A percentile compares a stretch with the other conserved stretches of the same genome.
phyloP scores from a whole-genome alignment of 2,797 vertebrate species.

The Sphenopsis melanotis region DNA sequence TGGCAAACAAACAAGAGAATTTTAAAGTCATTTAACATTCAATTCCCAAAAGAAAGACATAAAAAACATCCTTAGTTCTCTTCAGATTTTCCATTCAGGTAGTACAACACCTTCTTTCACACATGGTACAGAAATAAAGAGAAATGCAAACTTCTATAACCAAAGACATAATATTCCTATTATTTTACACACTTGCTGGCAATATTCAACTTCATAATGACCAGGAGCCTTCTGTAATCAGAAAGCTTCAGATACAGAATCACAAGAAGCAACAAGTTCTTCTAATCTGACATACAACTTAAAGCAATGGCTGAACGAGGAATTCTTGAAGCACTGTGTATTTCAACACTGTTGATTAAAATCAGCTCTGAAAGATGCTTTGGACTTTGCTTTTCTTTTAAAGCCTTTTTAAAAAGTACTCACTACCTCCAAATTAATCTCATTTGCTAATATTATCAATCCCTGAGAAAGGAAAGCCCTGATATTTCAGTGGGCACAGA shows the following conservation, averaged over 20 bases:
- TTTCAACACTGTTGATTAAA: background rate
- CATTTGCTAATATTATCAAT: background rate
- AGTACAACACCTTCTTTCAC: background rate
- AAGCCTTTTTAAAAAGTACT: background rate
- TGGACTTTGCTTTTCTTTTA: background rate
- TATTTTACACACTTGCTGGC: background rate
- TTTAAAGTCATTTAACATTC: background rate
- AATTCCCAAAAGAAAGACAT: background rate
- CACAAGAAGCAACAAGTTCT: background rate
- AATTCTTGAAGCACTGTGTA: background rate
- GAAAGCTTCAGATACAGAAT: background rate
- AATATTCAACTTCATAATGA: background rate
- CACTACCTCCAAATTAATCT: background rate
- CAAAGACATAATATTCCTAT: background rate
- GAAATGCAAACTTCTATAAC: background rate
- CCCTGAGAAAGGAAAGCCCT: background rate
- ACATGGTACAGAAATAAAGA: background rate
- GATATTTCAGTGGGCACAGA: background rate
- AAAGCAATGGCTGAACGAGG: background rate
- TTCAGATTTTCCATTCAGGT: background rate
- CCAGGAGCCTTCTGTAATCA: background rate
- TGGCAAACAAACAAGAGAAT: background rate
- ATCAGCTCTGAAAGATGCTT: background rate
- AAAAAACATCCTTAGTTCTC: background rate
- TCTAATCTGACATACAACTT: background rate